These are phyloP conservation scores for Platycheirus rosarum DNA, from an alignment of 2,888 invertebrate species.

Conservation along the genomic window DNA sequence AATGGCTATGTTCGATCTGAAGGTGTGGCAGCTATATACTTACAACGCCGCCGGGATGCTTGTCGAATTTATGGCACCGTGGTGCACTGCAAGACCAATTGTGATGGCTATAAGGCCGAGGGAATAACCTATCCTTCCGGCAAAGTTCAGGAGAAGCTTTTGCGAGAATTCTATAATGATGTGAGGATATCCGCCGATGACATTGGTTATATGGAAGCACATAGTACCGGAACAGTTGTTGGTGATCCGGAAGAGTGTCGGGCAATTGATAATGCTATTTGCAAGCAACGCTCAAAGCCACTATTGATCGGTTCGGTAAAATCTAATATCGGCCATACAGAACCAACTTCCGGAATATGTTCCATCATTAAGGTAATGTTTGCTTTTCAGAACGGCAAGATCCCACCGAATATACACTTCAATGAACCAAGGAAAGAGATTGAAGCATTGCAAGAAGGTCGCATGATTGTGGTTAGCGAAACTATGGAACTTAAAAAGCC, in stretches of 20 bases:
- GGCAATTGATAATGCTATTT: conserved; percentile 90
- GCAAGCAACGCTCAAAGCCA: conserved; percentile 87
- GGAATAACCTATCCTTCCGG: conserved; percentile 86
- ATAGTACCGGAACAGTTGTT: conserved; percentile 89
- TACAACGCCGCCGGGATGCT: conserved; percentile 87
- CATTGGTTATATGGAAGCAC: conserved; percentile 92
- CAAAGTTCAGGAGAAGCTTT: conserved; percentile 84
- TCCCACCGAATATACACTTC: conserved; percentile 93
- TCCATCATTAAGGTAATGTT: conserved; percentile 90
- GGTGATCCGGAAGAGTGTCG: conserved; percentile 94
- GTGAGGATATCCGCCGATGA: conserved; percentile 86
- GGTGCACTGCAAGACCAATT: conserved; percentile 89
- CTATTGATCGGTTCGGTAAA: conserved; percentile 93
- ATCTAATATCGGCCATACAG: conserved; percentile 95
- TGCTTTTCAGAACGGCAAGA: conserved; percentile 88
- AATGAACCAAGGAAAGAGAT: conserved; percentile 85
- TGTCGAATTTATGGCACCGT: conserved; percentile 86
- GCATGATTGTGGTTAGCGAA: conserved; percentile 88
- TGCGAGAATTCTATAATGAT: conserved; percentile 86
- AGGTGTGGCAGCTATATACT: conserved; percentile 86
- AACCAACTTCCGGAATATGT: conserved; percentile 91
- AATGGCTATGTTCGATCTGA: conserved; percentile 91
- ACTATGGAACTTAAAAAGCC: conserved; percentile 88
- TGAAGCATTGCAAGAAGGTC: conserved; percentile 84
- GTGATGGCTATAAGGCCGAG: conserved; percentile 88